Evolutionary conservation across 2,113 vertebrate species (phyloP), one percentile per base, ranked within the genome.

Genomic region (Archilochus colubris): DNA sequence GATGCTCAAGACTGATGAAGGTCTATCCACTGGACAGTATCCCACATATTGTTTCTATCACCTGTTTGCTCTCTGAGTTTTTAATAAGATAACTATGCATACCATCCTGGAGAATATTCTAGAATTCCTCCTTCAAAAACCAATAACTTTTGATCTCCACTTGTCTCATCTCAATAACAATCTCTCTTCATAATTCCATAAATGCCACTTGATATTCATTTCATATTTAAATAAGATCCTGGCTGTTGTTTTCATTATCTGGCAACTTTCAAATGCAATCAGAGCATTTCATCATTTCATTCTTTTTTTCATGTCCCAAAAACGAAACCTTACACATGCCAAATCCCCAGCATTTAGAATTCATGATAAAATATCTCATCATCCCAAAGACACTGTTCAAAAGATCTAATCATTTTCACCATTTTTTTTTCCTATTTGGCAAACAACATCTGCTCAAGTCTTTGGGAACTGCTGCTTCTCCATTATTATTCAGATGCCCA

Each of bases 1-100:
- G 97, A 98, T 98, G 98, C 67, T 86, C 44, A 78, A 73, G 79
- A 89, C 91, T 94, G 88, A 92, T 88, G 84, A 86, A 94, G 86
- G 40, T 96, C 48, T 88, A 67, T 62, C 82, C 74, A 55, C 87
- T 48, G 94, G 94, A 91, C 87, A 94, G 93, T 73, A 84, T 83
- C 73, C 89, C 81, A 88, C 89, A 91, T 91, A 63, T 94, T 94
- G 82, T 76, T 96, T 91, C 86, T 70, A 94, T 96, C 96, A 97
- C 97, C 96, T 97, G 92, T 76, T 95, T 84, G 83, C 93, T 94
- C 93, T 92, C 88, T 48, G 91, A 91, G 80, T 63, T 95, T 96
- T 94, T 94, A 96, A 96, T 94, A 95, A 96, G 66, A 82, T 77
- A 95, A 96, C 89, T 97, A 93, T 91, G 96, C 27, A 15, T n/a